A percentile compares a stretch with the other conserved stretches of the same genome.
Conservation (phyloP, 2,888 invertebrate genomes). For the Cheilosia variabilis region DNA sequence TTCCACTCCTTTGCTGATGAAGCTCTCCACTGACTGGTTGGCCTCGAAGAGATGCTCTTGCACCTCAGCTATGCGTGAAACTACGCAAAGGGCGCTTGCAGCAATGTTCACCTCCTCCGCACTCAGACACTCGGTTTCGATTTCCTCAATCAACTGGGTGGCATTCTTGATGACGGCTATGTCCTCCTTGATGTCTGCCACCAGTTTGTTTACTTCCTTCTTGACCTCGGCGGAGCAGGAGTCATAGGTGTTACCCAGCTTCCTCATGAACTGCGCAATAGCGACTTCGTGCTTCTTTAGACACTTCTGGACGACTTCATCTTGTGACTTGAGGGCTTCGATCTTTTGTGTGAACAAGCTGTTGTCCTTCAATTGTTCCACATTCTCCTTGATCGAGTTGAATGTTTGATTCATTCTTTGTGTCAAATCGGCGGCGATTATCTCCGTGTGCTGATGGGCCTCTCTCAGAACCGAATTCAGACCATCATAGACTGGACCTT, state of each 20-base stretch:
- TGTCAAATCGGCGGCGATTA: constrained; percentile 43
- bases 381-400: constrained; percentile 43
- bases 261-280: constrained; percentile 59
- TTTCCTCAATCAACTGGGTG: not conserved
- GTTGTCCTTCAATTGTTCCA: constrained; percentile 54
- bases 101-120: constrained; percentile 25
- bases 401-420: constrained; percentile 48
- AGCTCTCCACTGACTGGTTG: constrained; percentile 30
- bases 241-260: constrained; percentile 50
- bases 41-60: constrained; percentile 42
- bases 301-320: constrained; percentile 36
- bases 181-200: constrained; percentile 23
- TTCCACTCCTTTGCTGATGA: constrained; percentile 42
- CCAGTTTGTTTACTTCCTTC: constrained; percentile 20
- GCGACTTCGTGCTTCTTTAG: constrained; percentile 56
- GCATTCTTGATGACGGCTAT: constrained; percentile 13
- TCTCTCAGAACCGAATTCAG: constrained; percentile 43
- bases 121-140: constrained; percentile 25
- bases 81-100: constrained; percentile 45
- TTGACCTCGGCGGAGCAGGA: constrained; percentile 53
- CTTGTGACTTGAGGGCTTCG: constrained; percentile 36
- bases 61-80: constrained; percentile 46
- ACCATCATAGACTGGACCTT: constrained; percentile 63
- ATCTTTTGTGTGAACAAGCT: constrained; percentile 40
- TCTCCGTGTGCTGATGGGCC: constrained; percentile 27